These are phyloP conservation scores for Chondrilla cf. caribensis DNA, from an alignment of 37 sponge, comb jelly and placozoan species.

Conservation along the genomic window DNA sequence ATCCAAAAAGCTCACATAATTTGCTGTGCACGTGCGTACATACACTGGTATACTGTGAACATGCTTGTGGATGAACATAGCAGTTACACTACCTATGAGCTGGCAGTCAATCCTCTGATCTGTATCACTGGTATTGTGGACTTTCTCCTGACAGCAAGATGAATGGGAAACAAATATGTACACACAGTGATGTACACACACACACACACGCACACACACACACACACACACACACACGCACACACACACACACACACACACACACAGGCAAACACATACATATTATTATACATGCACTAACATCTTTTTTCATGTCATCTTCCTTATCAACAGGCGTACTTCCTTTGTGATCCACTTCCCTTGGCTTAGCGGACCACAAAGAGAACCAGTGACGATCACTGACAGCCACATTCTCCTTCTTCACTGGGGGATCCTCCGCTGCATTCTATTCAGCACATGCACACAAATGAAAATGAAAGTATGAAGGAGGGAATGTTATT, in stretches of 20 bases:
- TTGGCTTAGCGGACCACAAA: no score
- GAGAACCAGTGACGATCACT: background rate
- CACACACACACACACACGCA: background rate
- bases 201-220: slow-evolving; percentile 5
- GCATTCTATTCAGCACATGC: no score
- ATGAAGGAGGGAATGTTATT: no score
- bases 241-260: background rate
- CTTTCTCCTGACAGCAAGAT: background rate
- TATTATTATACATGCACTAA: background rate
- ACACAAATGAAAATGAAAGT: no score
- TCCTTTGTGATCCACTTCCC: no score
- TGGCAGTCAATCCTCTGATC: slow-evolving; percentile 70
- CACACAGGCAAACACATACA: background rate
- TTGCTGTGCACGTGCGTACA: no score
- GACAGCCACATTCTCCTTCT: background rate
- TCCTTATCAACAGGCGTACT: slow-evolving; percentile 9
- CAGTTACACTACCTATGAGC: slow-evolving; percentile 35
- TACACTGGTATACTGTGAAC: no score
- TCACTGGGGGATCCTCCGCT: background rate
- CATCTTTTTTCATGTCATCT: background rate
- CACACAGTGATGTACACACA: background rate
- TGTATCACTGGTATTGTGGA: background rate
- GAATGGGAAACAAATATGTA: background rate
- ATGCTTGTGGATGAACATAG: no score
- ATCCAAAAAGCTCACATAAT: no score